Conservation (phyloP, 2,113 vertebrate genomes). For the Pelusios castaneus region DNA sequence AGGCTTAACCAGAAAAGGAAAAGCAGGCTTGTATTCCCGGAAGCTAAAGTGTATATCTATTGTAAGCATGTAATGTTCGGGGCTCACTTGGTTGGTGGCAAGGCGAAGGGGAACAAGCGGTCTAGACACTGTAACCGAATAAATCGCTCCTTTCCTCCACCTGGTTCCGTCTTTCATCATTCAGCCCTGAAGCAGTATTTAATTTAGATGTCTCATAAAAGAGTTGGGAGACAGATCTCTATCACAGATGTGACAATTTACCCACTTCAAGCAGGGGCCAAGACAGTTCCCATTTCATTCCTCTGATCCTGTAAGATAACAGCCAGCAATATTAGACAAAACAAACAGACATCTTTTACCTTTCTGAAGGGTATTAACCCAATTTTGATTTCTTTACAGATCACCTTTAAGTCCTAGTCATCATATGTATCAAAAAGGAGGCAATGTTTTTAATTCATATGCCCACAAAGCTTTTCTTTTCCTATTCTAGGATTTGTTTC, state of each 20-base stretch:
- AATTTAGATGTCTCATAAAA: neutral
- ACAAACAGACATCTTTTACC: neutral
- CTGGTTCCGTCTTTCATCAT: no score
- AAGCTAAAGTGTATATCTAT: no score
- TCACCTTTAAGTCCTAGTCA: neutral
- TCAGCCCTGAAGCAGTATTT: neutral
- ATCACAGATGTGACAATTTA: neutral
- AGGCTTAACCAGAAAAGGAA: no score
- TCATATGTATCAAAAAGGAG: neutral
- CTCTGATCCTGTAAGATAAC: neutral
- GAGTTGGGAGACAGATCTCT: neutral
- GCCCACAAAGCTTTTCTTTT: neutral
- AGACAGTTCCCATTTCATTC: neutral
- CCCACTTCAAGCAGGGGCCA: neutral
- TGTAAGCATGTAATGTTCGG: no score
- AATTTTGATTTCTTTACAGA: neutral
- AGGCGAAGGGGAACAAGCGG: no score
- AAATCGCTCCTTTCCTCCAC: no score
- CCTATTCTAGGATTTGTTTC: neutral
- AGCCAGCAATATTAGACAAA: neutral
- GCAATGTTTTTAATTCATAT: neutral
- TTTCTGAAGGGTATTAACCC: neutral
- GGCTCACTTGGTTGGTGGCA: no score
- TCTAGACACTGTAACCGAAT: no score
- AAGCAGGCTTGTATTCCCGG: no score